A percentile compares a stretch with the other conserved stretches of the same genome.
phyloP scores from a whole-genome alignment of 2,113 vertebrate species.

The Uria lomvia region DNA sequence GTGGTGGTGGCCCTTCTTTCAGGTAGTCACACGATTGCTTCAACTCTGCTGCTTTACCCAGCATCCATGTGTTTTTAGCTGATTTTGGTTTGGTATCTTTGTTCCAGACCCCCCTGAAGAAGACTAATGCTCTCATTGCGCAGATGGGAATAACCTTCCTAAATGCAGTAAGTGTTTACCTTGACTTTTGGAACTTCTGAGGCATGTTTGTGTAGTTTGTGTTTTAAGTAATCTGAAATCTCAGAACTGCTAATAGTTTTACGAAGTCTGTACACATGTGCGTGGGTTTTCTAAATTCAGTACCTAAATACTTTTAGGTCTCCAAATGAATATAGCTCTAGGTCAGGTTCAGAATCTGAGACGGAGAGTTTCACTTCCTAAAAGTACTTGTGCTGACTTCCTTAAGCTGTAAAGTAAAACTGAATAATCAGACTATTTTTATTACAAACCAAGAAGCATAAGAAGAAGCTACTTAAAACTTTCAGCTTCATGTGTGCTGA shows the following conservation, averaged over 20 bases:
- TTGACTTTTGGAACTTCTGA: neutral
- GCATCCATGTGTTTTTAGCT: rapidly evolving
- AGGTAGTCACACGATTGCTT: rapidly evolving
- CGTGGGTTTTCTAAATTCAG: rapidly evolving
- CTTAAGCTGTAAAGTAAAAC: neutral
- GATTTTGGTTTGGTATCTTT: neutral
- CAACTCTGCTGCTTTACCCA: rapidly evolving
- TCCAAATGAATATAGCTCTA: neutral
- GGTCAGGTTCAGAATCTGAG: neutral
- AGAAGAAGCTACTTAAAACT: neutral
- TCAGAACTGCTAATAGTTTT: neutral
- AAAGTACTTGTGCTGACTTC: neutral
- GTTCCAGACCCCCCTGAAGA: constrained; percentile 87
- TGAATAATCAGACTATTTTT: neutral
- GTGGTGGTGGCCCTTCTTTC: neutral
- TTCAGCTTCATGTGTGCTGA: rapidly evolving
- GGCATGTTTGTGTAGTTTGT: neutral
- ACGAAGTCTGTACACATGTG: rapidly evolving
- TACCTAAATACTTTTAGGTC: neutral
- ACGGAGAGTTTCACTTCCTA: neutral
- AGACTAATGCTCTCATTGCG: constrained; percentile 88
- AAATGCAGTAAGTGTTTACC: constrained; percentile 81
- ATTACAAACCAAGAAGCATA: neutral
- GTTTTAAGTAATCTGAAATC: neutral
- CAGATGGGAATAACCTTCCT: constrained; percentile 89